Evolutionary conservation across 2,888 invertebrate genomes (phyloP).

Genomic region (Drosophila nigricruria): DNA sequence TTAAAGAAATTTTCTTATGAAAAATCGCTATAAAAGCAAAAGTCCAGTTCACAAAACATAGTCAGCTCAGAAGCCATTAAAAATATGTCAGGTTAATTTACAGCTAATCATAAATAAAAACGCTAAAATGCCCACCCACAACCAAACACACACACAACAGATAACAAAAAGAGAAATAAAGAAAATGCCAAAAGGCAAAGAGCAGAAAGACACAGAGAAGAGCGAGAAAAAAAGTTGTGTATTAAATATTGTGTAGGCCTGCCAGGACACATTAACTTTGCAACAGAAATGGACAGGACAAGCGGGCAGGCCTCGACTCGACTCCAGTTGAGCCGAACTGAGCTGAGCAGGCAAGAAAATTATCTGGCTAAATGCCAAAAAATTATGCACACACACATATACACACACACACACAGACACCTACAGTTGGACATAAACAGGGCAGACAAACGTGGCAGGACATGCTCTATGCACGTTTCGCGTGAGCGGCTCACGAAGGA

Average conservation of each 20-base stretch:
- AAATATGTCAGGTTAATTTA: conserved; percentile 42
- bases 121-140: conserved; percentile 6
- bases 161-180: conserved; percentile 37
- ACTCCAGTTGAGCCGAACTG: conserved; percentile 53
- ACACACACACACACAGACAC: conserved; percentile 26
- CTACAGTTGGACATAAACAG: conserved; percentile 24
- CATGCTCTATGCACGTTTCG: conserved; percentile 63
- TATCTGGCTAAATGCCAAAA: conserved; percentile 69
- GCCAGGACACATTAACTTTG: conserved; percentile 62
- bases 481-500: conserved; percentile 62
- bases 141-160: neutral
- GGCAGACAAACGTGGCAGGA: conserved; percentile 58
- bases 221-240: conserved; percentile 23
- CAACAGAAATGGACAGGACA: conserved; percentile 49
- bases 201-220: conserved; percentile 7
- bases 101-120: conserved; percentile 54
- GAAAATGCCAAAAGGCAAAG: conserved; percentile 37
- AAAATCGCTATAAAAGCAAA: neutral
- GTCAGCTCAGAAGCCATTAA: conserved; percentile 35
- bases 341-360: conserved; percentile 70
- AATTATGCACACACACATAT: conserved; percentile 56
- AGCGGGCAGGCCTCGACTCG: conserved; percentile 32
- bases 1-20: neutral
- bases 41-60: neutral
- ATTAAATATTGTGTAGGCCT: conserved; percentile 60